These are phyloP conservation scores for Eurystomus glaucurus DNA, from an alignment of 2,797 vertebrate genomes.

Conservation along the genomic window DNA sequence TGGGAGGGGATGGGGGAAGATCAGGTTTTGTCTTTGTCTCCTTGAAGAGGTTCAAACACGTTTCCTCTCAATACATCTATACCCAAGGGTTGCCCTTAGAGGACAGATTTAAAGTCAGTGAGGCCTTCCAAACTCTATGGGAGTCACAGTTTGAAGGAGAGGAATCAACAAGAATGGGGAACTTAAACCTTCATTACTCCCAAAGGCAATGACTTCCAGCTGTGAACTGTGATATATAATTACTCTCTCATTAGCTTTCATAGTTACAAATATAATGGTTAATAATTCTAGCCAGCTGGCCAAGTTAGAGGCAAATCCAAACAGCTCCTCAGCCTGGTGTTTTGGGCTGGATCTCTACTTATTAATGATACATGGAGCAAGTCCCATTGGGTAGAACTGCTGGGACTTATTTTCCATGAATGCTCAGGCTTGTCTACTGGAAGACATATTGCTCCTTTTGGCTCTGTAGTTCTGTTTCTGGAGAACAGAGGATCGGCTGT, in stretches of 20 bases:
- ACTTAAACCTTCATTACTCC: not conserved
- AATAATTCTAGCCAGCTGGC: conserved; percentile 20
- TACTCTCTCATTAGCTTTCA: conserved; percentile 29
- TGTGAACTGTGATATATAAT: conserved; percentile 8
- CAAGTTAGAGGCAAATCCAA: not conserved
- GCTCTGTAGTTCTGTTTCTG: not conserved
- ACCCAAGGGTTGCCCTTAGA: not conserved
- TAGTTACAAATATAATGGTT: not conserved
- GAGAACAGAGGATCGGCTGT: not conserved
- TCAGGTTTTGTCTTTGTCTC: not conserved
- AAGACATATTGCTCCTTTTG: not conserved
- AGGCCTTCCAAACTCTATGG: not conserved
- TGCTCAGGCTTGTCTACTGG: not conserved
- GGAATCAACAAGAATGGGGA: not conserved
- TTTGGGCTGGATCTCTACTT: not conserved
- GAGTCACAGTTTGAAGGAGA: not conserved
- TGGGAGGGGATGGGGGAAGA: not conserved
- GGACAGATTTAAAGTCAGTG: not conserved
- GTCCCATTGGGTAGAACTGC: not conserved
- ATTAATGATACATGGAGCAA: not conserved
- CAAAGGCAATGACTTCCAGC: not conserved
- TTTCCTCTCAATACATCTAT: not conserved
- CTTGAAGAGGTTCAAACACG: not conserved
- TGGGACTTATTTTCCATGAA: not conserved
- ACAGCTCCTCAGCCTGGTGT: not conserved